Evolutionary conservation across 2,888 invertebrate species (phyloP), one percentile per base, ranked within the genome.

Genomic region (Seira sanloemensis): DNA sequence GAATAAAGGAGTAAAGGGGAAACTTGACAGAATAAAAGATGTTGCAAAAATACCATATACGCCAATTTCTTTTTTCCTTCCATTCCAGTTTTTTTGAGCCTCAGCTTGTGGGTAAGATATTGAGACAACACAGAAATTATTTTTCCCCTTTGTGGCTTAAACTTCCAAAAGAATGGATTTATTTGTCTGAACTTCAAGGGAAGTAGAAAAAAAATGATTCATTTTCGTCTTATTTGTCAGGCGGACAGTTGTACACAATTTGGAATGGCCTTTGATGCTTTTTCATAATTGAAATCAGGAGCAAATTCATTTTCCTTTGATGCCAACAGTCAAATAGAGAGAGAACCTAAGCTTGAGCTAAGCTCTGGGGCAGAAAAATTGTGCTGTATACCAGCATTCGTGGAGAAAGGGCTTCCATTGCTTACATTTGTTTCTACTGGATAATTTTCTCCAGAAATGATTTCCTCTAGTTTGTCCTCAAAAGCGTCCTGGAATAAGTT

Each of bases 251-350:
- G 23, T 50, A 26, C 23, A 75, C 26, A 75, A 50, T 50, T 67
- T 23, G 7, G 24, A 50, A 25, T 76, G 67, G 25, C 25, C 54
- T 54, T 62, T 69, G 58, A 73, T 67, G 65, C 26, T 37, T 73
- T 50, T 19, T 66, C 73, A 79, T 79, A 78, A 78, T 78, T 78
- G 72, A 72, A 78, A 73, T 54, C 12, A 27, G 50, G 26, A 73
- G 18, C 58, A 50, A 50, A 50, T 7, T n/a, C n/a, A n/a, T n/a
- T n/a, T 16, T 2, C 50, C 50, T 50, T 50, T 50, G 50, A n/a
- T 50, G 16, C n/a, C n/a, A n/a, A n/a, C n/a, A 16, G 50, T 50
- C 12, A 12, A 50, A 37, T 9, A 1, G 27, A 19, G 19, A 37
- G 19, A 18, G 2, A 18, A 26, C 21, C 24, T 46, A 75, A 12